These are phyloP conservation scores for Propsilocerus akamusi DNA, from an alignment of 1,140 invertebrate genomes.

Conservation along the genomic window DNA sequence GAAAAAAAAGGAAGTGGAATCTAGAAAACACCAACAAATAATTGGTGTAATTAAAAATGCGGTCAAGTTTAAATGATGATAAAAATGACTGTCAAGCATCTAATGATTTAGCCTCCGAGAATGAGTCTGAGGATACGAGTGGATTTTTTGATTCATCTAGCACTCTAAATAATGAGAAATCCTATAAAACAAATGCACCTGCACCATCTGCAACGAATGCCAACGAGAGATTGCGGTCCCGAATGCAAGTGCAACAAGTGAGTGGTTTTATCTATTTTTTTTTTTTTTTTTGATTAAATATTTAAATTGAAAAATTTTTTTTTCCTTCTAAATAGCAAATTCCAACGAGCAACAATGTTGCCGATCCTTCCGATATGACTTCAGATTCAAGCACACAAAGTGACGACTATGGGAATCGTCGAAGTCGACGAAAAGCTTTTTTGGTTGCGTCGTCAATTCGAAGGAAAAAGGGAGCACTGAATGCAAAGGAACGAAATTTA, in stretches of 20 bases:
- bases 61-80: not conserved
- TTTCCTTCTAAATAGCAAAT: not conserved
- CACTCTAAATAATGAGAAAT: not conserved
- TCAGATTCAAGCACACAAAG: constrained; percentile 24
- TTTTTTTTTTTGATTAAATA: not conserved
- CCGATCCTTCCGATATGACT: constrained; percentile 19
- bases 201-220: not conserved
- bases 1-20: no score
- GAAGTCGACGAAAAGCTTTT: constrained; percentile 9
- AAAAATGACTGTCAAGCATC: not conserved
- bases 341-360: not conserved
- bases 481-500: constrained; percentile 60
- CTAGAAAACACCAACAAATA: no score
- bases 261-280: not conserved
- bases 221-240: not conserved
- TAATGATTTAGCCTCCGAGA: not conserved
- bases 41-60: not conserved
- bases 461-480: constrained; percentile 47
- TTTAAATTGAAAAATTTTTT: not conserved
- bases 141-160: not conserved
- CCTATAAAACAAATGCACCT: not conserved
- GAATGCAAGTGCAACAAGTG: not conserved
- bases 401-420: constrained; percentile 19
- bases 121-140: not conserved
- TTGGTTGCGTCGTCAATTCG: constrained; percentile 15